phyloP scores from a whole-genome alignment of 2,113 vertebrate genomes.

The Corythornis vintsioides region DNA sequence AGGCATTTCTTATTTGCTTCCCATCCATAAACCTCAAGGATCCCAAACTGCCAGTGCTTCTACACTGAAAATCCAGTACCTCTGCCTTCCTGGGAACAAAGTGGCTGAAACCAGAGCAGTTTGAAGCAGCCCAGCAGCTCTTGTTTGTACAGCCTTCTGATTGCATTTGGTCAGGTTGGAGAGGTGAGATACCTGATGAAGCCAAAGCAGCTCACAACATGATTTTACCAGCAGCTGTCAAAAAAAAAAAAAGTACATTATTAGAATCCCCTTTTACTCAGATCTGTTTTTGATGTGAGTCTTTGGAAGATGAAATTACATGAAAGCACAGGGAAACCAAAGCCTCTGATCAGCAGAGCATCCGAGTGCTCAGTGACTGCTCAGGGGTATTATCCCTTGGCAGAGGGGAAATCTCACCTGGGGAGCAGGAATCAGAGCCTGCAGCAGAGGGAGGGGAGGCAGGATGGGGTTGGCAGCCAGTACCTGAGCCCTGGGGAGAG shows the following conservation, averaged over 20 bases:
- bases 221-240: background rate
- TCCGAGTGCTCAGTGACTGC: rapidly evolving
- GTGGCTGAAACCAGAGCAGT: background rate
- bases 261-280: background rate
- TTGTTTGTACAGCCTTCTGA: background rate
- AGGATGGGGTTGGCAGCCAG: background rate
- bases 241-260: background rate
- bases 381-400: background rate
- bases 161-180: background rate
- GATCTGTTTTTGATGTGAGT: background rate
- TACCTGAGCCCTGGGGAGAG: rapidly evolving
- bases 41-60: background rate
- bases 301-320: background rate
- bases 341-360: background rate
- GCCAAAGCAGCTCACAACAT: too few species aligned
- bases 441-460: background rate
- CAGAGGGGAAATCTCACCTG: background rate
- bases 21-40: background rate
- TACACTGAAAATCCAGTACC: background rate
- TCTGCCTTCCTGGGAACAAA: background rate
- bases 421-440: background rate
- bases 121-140: background rate
- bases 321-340: background rate
- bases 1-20: background rate
- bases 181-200: background rate